Conservation (phyloP, 2,113 vertebrate genomes). For the Pipra filicauda region DNA sequence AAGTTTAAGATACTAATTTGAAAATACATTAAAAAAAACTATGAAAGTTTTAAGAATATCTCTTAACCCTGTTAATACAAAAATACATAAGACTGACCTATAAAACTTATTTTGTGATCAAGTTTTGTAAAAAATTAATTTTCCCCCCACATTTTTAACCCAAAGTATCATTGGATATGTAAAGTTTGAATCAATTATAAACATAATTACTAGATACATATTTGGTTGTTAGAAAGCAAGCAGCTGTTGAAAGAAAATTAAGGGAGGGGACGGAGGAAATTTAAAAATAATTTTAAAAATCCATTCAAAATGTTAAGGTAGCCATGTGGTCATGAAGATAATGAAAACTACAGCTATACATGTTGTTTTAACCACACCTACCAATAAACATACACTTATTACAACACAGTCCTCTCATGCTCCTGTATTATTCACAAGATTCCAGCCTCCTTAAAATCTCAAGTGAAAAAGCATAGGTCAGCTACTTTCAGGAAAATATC, state of each 20-base stretch:
- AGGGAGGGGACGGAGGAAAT: fast-evolving
- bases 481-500: not conserved
- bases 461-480: not conserved
- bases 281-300: not conserved
- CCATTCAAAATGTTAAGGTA: not conserved
- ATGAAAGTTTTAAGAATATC: not conserved
- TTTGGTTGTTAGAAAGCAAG: not conserved
- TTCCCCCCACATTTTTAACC: not conserved
- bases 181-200: not conserved
- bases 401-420: not conserved
- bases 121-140: not conserved
- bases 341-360: not conserved
- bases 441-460: not conserved
- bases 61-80: not conserved
- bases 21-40: not conserved
- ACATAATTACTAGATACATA: not conserved
- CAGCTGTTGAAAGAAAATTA: not conserved
- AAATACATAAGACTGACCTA: not conserved
- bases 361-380: not conserved
- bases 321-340: not conserved
- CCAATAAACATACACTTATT: not conserved
- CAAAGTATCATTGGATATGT: not conserved
- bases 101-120: not conserved
- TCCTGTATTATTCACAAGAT: not conserved
- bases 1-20: not conserved